These are phyloP conservation scores for Sinelater perroti DNA, from an alignment of 2,888 invertebrate species.

Conservation along the genomic window DNA sequence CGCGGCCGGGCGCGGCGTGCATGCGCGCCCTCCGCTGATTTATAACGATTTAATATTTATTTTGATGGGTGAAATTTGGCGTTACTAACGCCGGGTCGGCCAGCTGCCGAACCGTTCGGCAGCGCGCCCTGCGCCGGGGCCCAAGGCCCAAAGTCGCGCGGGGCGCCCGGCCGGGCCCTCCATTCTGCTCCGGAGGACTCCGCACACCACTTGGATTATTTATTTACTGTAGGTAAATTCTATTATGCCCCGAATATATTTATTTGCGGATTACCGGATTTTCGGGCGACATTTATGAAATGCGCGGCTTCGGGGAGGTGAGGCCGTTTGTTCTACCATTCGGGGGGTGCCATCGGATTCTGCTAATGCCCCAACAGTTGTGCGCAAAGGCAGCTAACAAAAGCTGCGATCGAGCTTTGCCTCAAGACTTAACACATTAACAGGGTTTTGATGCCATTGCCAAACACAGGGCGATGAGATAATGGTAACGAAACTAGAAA, in stretches of 20 bases:
- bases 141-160: constrained; percentile 49
- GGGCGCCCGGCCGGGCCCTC: constrained; percentile 52
- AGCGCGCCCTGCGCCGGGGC: constrained; percentile 31
- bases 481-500: no score
- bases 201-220: constrained; percentile 35
- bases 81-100: constrained; percentile 60
- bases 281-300: no score
- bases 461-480: no score
- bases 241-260: constrained; percentile 29
- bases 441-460: no score
- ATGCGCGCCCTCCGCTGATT: constrained; percentile 55
- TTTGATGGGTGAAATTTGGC: constrained; percentile 64
- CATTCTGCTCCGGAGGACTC: constrained; percentile 44
- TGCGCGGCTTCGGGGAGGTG: neutral
- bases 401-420: no score
- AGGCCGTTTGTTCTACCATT: no score
- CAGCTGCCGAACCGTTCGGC: constrained; percentile 59
- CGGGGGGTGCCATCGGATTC: no score
- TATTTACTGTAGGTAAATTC: constrained; percentile 40
- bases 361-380: no score
- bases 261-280: constrained; percentile 12
- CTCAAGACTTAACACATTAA: no score
- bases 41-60: constrained; percentile 64
- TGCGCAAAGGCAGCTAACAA: no score
- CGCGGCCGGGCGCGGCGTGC: constrained; percentile 40